phyloP scores from a whole-genome alignment of 2,797 vertebrate genomes.

The Sebastes reedi region DNA sequence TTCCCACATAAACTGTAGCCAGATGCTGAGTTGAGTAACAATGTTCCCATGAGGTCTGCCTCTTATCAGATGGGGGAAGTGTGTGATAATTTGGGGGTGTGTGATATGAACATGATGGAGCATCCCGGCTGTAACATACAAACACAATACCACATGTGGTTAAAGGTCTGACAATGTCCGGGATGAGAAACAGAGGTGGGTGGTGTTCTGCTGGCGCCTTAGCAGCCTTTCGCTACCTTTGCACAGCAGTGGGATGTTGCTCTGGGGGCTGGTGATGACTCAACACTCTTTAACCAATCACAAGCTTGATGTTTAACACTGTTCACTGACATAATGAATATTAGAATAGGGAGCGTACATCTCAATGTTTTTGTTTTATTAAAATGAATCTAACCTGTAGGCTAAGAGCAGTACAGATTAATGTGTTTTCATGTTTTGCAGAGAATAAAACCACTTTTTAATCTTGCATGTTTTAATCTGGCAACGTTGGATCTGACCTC shows the following conservation, averaged over 20 bases:
- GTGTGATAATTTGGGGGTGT: constrained; percentile 47
- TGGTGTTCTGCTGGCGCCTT: constrained; percentile 55
- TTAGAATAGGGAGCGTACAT: background rate
- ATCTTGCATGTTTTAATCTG: background rate
- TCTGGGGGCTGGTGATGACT: constrained; percentile 62
- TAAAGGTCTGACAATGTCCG: constrained; percentile 58
- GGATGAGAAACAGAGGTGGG: constrained; percentile 48
- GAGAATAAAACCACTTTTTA: background rate
- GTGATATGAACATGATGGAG: constrained; percentile 36
- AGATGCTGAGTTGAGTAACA: background rate
- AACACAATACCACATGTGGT: constrained; percentile 72
- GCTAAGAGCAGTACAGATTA: background rate
- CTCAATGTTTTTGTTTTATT: background rate
- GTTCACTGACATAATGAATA: background rate
- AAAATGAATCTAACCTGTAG: background rate
- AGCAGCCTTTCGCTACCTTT: constrained; percentile 67
- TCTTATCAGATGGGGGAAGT: constrained; percentile 35
- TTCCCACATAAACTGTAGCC: constrained; percentile 8
- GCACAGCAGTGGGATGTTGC: constrained; percentile 68
- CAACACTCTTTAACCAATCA: constrained; percentile 46
- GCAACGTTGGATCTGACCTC: constrained; percentile 85
- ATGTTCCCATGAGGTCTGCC: constrained; percentile 41
- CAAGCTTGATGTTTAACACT: constrained; percentile 36
- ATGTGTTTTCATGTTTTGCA: background rate
- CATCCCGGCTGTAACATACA: constrained; percentile 59